Percentiles rank a stretch among this genome's conserved stretches.
phyloP scores from a whole-genome alignment of 2,113 vertebrate species.

The Balaeniceps rex region DNA sequence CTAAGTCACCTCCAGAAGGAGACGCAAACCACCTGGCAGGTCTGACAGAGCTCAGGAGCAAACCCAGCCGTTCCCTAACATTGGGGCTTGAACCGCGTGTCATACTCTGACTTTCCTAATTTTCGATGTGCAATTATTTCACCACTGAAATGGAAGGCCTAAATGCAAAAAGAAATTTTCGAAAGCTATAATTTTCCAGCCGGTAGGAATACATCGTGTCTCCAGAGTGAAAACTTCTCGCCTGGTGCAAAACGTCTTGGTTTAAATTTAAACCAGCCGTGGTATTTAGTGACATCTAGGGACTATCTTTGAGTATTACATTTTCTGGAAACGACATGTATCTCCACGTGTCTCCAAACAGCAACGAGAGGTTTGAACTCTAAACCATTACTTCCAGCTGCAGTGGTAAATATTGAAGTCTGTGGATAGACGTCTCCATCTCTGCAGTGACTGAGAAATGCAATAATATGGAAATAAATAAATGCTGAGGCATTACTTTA shows the following conservation, averaged over 20 bases:
- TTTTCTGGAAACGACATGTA: not conserved
- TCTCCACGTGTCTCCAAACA: not conserved
- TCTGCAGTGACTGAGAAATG: not conserved
- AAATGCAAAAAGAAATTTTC: not conserved
- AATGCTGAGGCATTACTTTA: not conserved
- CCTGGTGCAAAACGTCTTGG: not conserved
- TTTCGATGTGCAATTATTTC: not conserved
- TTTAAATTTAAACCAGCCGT: not conserved
- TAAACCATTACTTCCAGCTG: not conserved
- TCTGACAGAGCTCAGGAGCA: not conserved
- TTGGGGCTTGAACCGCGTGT: not conserved
- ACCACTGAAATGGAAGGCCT: not conserved
- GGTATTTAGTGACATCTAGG: slow-evolving; percentile 72
- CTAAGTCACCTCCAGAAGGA: not conserved
- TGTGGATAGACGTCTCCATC: not conserved
- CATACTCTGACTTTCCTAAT: not conserved
- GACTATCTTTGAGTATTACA: slow-evolving; percentile 31
- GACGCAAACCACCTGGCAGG: not conserved
- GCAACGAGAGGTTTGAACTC: not conserved
- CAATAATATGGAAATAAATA: not conserved
- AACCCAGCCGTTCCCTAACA: not conserved
- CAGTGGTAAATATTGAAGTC: not conserved
- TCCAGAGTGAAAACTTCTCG: not conserved
- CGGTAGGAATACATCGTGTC: not conserved
- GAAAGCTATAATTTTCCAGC: not conserved